Conservation (phyloP, 2,888 invertebrate species). For the Cosmopolites sordidus region DNA sequence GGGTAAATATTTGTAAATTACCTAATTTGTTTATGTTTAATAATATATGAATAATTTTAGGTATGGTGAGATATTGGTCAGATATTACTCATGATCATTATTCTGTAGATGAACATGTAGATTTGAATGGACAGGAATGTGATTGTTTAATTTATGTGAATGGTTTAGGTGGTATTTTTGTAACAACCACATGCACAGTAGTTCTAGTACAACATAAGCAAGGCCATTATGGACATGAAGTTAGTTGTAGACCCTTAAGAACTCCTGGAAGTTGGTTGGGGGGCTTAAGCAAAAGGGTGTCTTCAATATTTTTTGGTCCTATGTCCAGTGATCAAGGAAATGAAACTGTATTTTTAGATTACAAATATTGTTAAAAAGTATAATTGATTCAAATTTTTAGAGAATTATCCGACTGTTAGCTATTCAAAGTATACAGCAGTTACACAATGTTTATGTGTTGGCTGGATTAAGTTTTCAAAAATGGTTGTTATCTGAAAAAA, state of each 20-base stretch:
- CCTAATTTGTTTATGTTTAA: constrained; percentile 4
- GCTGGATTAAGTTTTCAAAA: constrained; percentile 78
- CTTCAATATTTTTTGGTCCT: constrained; percentile 75
- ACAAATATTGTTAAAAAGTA: neutral
- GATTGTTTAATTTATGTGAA: constrained; percentile 66
- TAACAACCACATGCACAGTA: constrained; percentile 88
- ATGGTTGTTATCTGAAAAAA: constrained; percentile 65
- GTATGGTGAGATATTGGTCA: constrained; percentile 86
- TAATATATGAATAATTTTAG: constrained; percentile 44
- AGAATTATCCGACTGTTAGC: constrained; percentile 66
- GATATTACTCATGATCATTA: constrained; percentile 83
- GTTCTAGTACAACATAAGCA: constrained; percentile 64
- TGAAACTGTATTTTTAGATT: constrained; percentile 56
- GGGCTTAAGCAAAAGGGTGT: constrained; percentile 73
- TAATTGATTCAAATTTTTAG: constrained; percentile 38
- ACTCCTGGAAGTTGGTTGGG: constrained; percentile 81
- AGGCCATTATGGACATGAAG: constrained; percentile 63
- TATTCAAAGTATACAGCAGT: constrained; percentile 45
- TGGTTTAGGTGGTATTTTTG: constrained; percentile 68
- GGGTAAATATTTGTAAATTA: constrained; percentile 50
- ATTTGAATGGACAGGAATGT: constrained; percentile 85
- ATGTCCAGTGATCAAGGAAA: constrained; percentile 58
- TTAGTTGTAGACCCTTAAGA: constrained; percentile 64
- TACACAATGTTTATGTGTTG: constrained; percentile 64
- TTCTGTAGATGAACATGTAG: constrained; percentile 78